Evolutionary conservation across 2,113 vertebrate genomes (phyloP).

Genomic region (Pagrus major): DNA sequence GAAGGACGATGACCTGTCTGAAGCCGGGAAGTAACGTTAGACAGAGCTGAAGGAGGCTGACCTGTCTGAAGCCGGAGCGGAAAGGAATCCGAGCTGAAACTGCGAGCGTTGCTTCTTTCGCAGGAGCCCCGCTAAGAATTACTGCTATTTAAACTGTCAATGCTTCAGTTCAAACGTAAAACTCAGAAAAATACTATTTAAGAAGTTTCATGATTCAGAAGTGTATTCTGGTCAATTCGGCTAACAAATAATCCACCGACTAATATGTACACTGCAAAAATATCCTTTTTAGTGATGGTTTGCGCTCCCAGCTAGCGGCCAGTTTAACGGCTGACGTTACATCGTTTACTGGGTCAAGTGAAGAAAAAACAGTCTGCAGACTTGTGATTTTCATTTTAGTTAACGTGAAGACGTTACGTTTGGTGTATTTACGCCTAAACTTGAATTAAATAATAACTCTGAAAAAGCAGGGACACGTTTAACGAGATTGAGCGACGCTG

Average conservation of each 20-base stretch:
- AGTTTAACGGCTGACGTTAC: too few relatives aligned
- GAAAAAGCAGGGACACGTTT: not conserved
- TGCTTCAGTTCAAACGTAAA: fast-evolving
- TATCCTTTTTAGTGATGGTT: not conserved
- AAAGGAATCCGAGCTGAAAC: too few relatives aligned
- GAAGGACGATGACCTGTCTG: too few relatives aligned
- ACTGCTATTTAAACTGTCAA: fast-evolving
- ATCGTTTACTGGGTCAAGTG: not conserved
- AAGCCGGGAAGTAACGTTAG: too few relatives aligned
- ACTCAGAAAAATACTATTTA: fast-evolving
- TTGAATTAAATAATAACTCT: not conserved
- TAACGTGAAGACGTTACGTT: not conserved
- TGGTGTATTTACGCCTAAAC: not conserved
- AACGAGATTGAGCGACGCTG: not conserved
- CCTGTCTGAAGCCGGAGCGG: fast-evolving
- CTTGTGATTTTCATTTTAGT: not conserved
- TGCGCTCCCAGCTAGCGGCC: too few relatives aligned
- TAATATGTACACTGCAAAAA: not conserved
- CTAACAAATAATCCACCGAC: not conserved
- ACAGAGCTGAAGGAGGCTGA: too few relatives aligned
- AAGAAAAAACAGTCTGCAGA: not conserved
- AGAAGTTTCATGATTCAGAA: fast-evolving
- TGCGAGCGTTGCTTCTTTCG: fast-evolving
- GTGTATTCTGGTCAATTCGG: not conserved
- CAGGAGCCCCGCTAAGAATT: not conserved